Evolutionary conservation across 2,888 invertebrate species (phyloP).

Genomic region (Cryptosula pallasiana): DNA sequence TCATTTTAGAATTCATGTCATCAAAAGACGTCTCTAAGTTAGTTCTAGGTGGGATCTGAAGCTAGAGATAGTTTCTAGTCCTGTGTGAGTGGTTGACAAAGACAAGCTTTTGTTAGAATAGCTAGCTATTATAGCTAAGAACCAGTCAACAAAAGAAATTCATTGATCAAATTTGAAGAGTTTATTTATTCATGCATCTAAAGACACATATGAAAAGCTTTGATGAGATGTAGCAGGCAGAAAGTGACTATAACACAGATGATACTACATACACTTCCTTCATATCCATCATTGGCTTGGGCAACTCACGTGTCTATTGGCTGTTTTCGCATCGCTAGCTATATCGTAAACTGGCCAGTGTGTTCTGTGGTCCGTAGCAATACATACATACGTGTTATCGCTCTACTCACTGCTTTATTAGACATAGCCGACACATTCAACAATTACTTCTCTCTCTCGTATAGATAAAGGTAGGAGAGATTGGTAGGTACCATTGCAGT

Average conservation of each 20-base stretch:
- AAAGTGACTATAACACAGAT: background rate
- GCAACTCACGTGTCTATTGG: conserved; percentile 13
- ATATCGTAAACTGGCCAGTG: background rate
- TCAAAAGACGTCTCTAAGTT: too few relatives aligned
- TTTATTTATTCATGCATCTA: background rate
- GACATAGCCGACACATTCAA: too few relatives aligned
- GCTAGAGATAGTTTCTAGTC: too few relatives aligned
- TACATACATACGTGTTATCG: too few relatives aligned
- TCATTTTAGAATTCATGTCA: too few relatives aligned
- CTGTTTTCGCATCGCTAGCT: background rate
- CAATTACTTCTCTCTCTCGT: too few relatives aligned
- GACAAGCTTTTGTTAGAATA: too few relatives aligned
- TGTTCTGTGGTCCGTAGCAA: conserved; percentile 16
- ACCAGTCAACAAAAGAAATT: background rate
- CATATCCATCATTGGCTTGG: background rate
- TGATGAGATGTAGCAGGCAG: background rate
- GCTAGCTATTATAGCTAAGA: background rate
- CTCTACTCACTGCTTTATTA: too few relatives aligned
- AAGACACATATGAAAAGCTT: background rate
- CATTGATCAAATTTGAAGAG: background rate
- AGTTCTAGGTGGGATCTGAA: too few relatives aligned
- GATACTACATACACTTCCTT: background rate
- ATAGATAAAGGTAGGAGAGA: too few relatives aligned
- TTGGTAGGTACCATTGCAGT: too few relatives aligned
- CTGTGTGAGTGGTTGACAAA: too few relatives aligned